A percentile compares a stretch with the other conserved stretches of the same genome.
Evolutionary conservation across 2,113 vertebrate species (phyloP).

Genomic region (Zingel zingel): DNA sequence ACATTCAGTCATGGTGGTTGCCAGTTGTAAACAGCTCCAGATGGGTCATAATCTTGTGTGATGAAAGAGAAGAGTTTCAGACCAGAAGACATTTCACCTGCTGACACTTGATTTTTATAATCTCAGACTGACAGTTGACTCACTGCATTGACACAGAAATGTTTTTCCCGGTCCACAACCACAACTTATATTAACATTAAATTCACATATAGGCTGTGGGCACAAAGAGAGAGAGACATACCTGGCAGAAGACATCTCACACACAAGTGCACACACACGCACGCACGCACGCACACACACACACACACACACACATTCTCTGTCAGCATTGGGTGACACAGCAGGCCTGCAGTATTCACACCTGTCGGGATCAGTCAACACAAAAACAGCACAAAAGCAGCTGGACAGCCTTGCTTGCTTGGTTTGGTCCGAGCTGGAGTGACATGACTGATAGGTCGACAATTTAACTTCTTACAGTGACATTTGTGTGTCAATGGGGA

Average conservation of each 20-base stretch:
- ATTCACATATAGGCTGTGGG: conserved; percentile 6
- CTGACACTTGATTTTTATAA: conserved; percentile 15
- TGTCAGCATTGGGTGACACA: conserved; percentile 63
- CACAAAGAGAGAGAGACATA: conserved; percentile 17
- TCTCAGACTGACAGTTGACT: background rate
- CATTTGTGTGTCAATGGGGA: conserved; percentile 10
- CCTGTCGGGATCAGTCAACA: conserved; percentile 64
- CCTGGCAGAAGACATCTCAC: conserved; percentile 4
- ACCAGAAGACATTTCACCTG: background rate
- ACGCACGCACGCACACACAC: conserved; percentile 38
- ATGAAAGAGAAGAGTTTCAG: background rate
- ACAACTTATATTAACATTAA: conserved; percentile 28
- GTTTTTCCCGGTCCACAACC: conserved; percentile 4
- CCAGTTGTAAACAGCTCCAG: background rate
- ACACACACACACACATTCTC: conserved; percentile 24
- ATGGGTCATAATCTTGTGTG: background rate
- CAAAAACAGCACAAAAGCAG: conserved; percentile 23
- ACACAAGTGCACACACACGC: background rate
- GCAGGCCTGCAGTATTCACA: conserved; percentile 57
- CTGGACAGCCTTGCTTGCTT: background rate
- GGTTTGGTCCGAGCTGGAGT: conserved; percentile 7
- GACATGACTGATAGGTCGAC: conserved; percentile 6
- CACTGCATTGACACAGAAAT: conserved; percentile 7
- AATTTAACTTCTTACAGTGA: conserved; percentile 17
- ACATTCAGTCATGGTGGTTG: background rate